A percentile compares a stretch with the other conserved stretches of the same genome.
Conservation (phyloP, 2,888 invertebrate genomes). For the Cantharis nigra region DNA sequence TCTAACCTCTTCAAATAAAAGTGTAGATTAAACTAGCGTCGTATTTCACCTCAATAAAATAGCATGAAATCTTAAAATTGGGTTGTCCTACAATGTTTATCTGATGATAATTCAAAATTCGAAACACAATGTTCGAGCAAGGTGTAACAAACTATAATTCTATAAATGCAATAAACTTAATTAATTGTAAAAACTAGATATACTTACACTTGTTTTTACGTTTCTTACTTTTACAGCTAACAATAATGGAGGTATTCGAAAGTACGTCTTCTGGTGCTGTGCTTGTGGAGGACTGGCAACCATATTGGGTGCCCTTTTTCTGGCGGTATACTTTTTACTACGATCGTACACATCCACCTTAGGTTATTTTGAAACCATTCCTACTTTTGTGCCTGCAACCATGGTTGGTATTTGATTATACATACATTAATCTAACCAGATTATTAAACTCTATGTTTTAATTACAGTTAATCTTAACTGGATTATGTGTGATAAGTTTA, state of each 20-base stretch:
- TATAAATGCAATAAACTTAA: too few species aligned
- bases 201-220: background rate
- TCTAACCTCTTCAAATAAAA: too few species aligned
- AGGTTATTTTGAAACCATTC: conserved; percentile 86
- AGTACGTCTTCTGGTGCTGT: conserved; percentile 83
- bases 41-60: too few species aligned
- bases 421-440: background rate
- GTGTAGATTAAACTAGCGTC: too few species aligned
- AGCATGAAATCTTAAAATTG: too few species aligned
- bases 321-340: conserved; percentile 79
- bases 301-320: conserved; percentile 75
- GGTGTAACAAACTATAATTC: too few species aligned
- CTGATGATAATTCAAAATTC: too few species aligned
- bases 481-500: conserved; percentile 83
- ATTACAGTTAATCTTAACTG: conserved; percentile 81
- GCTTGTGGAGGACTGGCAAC: conserved; percentile 80
- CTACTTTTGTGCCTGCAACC: conserved; percentile 91
- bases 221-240: conserved; percentile 51
- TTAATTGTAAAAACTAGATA: too few species aligned
- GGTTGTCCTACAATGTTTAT: too few species aligned
- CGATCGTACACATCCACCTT: conserved; percentile 78
- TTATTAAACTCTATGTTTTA: conserved; percentile 5
- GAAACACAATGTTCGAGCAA: too few species aligned
- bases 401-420: conserved; percentile 67
- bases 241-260: conserved; percentile 63